Evolutionary conservation across 2,888 invertebrate genomes (phyloP).

Genomic region (Caenorhabditis sulstoni): DNA sequence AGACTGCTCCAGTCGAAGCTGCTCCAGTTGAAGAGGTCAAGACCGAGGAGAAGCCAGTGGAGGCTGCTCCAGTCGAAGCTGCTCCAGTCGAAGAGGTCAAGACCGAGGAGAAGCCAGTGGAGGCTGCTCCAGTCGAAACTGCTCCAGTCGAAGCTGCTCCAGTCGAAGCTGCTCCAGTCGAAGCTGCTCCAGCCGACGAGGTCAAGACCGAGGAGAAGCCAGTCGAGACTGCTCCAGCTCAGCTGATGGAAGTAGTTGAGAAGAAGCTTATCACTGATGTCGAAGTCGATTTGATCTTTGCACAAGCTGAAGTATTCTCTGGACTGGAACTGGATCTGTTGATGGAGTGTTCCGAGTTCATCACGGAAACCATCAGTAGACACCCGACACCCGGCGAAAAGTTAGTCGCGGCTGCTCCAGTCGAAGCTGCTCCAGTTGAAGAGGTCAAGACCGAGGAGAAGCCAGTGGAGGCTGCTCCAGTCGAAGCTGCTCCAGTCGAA

Average conservation of each 20-base stretch:
- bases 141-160: slow-evolving; percentile 4
- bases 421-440: too few relatives aligned
- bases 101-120: too few relatives aligned
- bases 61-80: too few relatives aligned
- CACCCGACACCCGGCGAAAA: too few relatives aligned
- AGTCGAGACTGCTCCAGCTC: too few relatives aligned
- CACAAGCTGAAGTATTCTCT: slow-evolving; percentile 3
- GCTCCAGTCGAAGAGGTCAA: too few relatives aligned
- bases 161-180: slow-evolving; percentile 14
- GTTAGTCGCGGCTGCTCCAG: slow-evolving; percentile 11
- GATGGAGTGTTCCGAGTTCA: slow-evolving; percentile 3
- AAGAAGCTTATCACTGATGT: neutral
- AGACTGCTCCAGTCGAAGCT: slow-evolving; percentile 18
- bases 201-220: neutral
- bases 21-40: too few relatives aligned
- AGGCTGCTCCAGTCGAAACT: slow-evolving; percentile 5
- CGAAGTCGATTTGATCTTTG: neutral
- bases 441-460: too few relatives aligned
- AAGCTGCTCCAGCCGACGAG: slow-evolving; percentile 22
- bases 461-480: slow-evolving; percentile 4
- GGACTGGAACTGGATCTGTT: slow-evolving; percentile 14
- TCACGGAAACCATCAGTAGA: neutral
- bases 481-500: slow-evolving; percentile 9
- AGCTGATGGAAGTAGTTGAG: neutral
- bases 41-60: neutral